Percentiles rank a stretch among this genome's conserved stretches.
Conservation (phyloP, 2,888 invertebrate genomes). For the Entomobrya proxima region DNA sequence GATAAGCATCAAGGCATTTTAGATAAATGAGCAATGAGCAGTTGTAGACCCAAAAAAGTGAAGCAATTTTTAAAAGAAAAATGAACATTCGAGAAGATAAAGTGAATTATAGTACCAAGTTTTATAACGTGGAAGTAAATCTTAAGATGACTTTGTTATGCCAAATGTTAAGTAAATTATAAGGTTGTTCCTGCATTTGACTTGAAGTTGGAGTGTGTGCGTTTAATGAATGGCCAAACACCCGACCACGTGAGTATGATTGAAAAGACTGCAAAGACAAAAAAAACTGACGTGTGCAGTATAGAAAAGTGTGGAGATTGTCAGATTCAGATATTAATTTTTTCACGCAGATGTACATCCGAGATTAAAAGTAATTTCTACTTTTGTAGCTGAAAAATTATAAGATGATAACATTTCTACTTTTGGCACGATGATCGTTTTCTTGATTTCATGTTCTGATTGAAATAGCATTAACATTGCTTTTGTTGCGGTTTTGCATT, state of each 20-base stretch:
- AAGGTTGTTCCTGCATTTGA: background rate
- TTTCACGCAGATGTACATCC: slow-evolving; percentile 16
- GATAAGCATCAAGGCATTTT: slow-evolving; percentile 15
- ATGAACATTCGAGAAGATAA: background rate
- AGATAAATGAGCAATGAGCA: background rate
- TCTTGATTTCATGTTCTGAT: slow-evolving; percentile 32
- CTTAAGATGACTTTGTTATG: background rate
- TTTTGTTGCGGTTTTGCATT: too few species aligned
- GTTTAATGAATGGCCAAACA: background rate
- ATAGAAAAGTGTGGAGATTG: background rate
- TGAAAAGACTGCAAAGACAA: too few species aligned
- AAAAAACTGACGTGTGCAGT: too few species aligned
- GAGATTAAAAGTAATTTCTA: slow-evolving; percentile 20
- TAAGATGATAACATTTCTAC: background rate
- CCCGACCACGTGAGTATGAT: background rate
- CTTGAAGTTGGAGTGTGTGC: too few species aligned
- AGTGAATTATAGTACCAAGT: background rate
- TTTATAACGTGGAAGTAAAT: background rate
- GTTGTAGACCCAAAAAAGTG: too few species aligned
- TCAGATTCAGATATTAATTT: background rate
- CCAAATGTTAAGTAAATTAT: background rate
- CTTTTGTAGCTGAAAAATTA: background rate
- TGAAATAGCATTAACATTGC: slow-evolving; percentile 24
- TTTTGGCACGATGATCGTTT: slow-evolving; percentile 13
- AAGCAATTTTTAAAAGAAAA: background rate